phyloP scores from a whole-genome alignment of 2,797 vertebrate genomes.

The Malacoraja senta region DNA sequence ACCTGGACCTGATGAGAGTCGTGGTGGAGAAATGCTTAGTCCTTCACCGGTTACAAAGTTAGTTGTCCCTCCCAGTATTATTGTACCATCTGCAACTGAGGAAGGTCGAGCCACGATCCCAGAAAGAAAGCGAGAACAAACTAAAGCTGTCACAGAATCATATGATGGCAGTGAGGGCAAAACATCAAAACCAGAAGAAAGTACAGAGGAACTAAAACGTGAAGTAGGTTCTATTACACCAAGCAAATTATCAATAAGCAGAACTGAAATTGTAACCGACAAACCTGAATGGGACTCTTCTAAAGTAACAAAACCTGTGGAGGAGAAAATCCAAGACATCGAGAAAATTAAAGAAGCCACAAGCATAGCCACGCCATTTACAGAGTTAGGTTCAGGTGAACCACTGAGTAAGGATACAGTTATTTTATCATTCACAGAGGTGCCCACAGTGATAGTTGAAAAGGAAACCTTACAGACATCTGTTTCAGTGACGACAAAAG shows the following conservation, averaged over 20 bases:
- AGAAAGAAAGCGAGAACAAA: background rate
- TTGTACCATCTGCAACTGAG: background rate
- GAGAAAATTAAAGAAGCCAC: background rate
- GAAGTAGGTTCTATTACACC: background rate
- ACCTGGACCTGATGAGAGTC: no score
- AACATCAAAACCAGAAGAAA: background rate
- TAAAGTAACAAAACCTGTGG: background rate
- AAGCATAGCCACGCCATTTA: background rate
- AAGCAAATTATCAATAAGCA: background rate
- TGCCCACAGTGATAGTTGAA: background rate
- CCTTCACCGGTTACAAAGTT: background rate
- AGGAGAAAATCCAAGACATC: background rate
- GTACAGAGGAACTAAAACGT: background rate
- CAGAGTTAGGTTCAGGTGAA: background rate
- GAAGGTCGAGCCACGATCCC: background rate
- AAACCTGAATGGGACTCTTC: background rate
- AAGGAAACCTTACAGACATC: background rate
- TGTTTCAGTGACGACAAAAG: background rate
- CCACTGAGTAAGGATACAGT: background rate
- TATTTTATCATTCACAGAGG: background rate
- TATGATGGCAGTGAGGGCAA: background rate
- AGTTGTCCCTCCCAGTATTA: background rate
- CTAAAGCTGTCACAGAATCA: background rate
- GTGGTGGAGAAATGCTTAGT: background rate
- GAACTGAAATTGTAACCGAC: background rate